Conservation (phyloP, 2,113 vertebrate species). For the Riparia riparia region DNA sequence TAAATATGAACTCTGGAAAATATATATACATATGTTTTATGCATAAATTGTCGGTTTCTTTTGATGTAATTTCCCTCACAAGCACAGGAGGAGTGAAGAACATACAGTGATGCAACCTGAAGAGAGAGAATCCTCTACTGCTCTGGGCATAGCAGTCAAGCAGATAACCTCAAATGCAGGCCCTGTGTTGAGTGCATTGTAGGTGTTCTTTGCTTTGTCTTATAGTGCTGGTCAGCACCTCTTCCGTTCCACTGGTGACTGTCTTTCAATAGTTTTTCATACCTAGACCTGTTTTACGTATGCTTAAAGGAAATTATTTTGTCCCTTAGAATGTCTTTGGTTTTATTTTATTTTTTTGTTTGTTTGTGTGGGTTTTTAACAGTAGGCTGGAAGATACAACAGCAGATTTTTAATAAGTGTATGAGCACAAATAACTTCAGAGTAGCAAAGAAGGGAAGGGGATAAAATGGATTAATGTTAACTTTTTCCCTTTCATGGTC, state of each 20-base stretch:
- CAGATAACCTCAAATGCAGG: not conserved
- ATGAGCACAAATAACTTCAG: not conserved
- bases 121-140: not conserved
- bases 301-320: not conserved
- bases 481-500: not conserved
- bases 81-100: not conserved
- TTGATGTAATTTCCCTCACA: not conserved
- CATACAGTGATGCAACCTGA: not conserved
- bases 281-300: not conserved
- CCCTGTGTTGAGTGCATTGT: not conserved
- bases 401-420: not conserved
- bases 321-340: not conserved
- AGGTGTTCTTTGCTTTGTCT: not conserved
- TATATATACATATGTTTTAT: accelerated
- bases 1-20: not conserved
- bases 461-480: not conserved
- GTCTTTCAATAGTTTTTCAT: not conserved
- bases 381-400: not conserved
- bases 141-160: not conserved
- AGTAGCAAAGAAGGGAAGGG: not conserved
- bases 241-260: not conserved
- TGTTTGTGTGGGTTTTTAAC: not conserved
- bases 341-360: not conserved
- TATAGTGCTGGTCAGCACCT: not conserved
- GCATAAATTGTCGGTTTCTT: not conserved